Evolutionary conservation across 53 echinoderm and acorn worm species (phyloP), one percentile per base, ranked within the genome.

Genomic region (Echinarachnius parma): DNA sequence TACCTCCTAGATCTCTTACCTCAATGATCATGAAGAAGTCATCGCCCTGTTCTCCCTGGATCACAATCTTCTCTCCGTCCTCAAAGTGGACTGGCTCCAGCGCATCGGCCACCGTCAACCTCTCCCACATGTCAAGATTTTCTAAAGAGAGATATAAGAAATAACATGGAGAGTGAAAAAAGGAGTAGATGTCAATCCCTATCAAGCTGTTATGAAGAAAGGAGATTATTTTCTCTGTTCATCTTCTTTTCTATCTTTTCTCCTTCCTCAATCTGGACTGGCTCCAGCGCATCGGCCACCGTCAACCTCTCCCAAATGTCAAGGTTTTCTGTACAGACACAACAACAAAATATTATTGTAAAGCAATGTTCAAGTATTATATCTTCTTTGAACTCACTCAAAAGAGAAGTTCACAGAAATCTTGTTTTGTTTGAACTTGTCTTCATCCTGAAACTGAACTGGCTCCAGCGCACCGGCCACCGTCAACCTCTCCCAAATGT

Each of bases 11-110:
- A n/a, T n/a, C n/a, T n/a, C n/a, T n/a, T n/a, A 95, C 95, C 87
- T 95, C 95, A 65, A 81, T 84, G 46, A 95, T 95, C 79, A 95
- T 95, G 76, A 66, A 95, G 90, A 95, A 95, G 67, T 95, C 95
- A 76, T 95, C 90, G 25, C 95, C 95, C 31, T 84, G 87, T 46
- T 95, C 89, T 24, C 95, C 95, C 42, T 95, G 95, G 15, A 81
- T 72, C 1, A 95, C 95, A 34, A 95, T 92, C 86, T 89, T 92
- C 75, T 91, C 84, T 53, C 85, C 62, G 30, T 69, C 86, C n/a
- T 93, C 94, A 78, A 93, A 93, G 42, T 86, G 86, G 15, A 89
- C 89, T 8, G 94, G 78, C 28, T 90, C 94, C 45, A 93, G 79
- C 8, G 94, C 79, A 67, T 93, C 94, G 1, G 94, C 94, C 9